phyloP scores from a whole-genome alignment of 2,888 invertebrate species.

The Doris montereyensis region DNA sequence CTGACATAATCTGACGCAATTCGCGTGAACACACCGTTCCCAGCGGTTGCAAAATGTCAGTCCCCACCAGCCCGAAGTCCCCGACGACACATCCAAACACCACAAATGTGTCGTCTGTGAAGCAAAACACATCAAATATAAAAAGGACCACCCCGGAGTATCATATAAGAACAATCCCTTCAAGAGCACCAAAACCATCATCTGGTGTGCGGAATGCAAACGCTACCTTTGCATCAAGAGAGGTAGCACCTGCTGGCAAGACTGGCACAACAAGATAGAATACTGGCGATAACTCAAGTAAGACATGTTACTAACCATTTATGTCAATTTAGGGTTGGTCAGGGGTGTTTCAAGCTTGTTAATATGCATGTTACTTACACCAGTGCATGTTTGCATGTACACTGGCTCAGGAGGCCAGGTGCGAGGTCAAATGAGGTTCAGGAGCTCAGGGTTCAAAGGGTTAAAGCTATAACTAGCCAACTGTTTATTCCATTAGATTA shows the following conservation, averaged over 20 bases:
- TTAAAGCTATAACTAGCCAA: no score
- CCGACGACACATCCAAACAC: neutral
- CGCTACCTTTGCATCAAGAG: constrained; percentile 4
- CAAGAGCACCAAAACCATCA: neutral
- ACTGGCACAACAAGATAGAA: constrained; percentile 6
- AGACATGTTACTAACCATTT: neutral
- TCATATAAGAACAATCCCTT: neutral
- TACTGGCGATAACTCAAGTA: neutral
- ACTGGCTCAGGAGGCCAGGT: neutral
- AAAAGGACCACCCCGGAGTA: constrained; percentile 4
- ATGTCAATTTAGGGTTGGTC: neutral
- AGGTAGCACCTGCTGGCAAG: constrained; percentile 3
- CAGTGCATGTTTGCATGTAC: neutral
- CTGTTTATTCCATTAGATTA: no score
- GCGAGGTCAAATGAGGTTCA: no score
- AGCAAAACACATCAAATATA: neutral
- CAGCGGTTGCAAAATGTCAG: neutral
- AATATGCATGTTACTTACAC: neutral
- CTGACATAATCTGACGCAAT: neutral
- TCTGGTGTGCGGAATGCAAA: neutral
- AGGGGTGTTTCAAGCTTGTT: neutral
- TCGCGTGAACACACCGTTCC: neutral
- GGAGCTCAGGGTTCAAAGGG: no score
- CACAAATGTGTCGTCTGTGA: constrained; percentile 14
- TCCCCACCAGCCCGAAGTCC: neutral